A percentile compares a stretch with the other conserved stretches of the same genome.
These are phyloP conservation scores for Chionomys nivalis DNA, from an alignment of 2,113 vertebrate species.

Conservation along the genomic window DNA sequence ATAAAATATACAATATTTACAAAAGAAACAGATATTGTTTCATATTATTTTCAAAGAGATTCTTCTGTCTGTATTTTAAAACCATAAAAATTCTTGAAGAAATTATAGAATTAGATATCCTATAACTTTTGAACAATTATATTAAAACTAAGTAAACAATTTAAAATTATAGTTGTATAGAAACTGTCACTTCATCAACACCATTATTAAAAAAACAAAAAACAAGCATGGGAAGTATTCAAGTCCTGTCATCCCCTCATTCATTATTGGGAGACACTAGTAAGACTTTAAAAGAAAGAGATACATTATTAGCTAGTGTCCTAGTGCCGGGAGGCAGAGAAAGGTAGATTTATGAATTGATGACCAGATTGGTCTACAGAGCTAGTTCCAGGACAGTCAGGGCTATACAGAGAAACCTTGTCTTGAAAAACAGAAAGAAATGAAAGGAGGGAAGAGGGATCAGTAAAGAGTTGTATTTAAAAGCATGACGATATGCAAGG, in stretches of 20 bases:
- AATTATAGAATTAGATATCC: background rate
- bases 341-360: no score
- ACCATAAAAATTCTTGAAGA: background rate
- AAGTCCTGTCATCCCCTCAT: background rate
- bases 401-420: no score
- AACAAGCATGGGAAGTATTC: background rate
- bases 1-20: no score
- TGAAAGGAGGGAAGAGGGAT: no score
- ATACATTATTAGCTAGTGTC: no score
- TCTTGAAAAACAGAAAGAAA: no score
- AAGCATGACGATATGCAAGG: background rate
- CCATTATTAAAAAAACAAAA: background rate
- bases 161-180: background rate
- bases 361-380: no score
- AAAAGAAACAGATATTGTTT: background rate
- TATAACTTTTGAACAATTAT: background rate
- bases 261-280: background rate
- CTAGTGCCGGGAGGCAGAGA: no score
- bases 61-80: background rate
- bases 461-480: background rate
- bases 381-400: no score
- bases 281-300: background rate
- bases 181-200: background rate
- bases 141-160: background rate
- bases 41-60: background rate